Base-by-base conservation (phyloP, 2,888 invertebrate species). In the Laothoe populi region DNA sequence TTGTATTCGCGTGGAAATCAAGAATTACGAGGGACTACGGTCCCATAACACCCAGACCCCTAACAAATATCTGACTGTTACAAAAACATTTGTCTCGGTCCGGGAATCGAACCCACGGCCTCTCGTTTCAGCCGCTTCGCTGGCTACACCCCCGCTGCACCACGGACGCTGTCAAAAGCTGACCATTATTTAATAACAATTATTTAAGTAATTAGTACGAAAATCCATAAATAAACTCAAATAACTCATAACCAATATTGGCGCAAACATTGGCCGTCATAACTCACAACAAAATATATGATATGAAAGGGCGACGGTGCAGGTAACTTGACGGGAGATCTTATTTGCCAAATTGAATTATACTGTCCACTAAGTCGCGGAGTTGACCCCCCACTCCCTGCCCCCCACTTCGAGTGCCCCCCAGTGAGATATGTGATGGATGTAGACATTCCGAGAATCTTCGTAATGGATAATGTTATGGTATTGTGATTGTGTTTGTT, bases 331-430 rank as follows among this genome's bases (percentile, higher is more conserved):
- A 80, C 81, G 83, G 86, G 85, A 89, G 90, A 92, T 91, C 88
- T 90, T 88, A 92, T 92, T 90, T 88, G 68, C 66, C 73, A 92
- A 92, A 92, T 92, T 91, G 92, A 90, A 91, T 92, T 86, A 88
- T 86, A 83, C 76, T 82, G 88, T 87, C 87, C 88, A 82, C 82
- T 81, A 79, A 79, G 76, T 82, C 71, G 64, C 71, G 73, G 84
- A 86, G 83, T n/a, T 53, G 53, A 49, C 42, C 53, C 49, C 38
- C 53, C 49, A 19, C 53, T 35, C 53, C 53, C 19, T 4, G 1
- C 16, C 31, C 31, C 8, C 31, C 35, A 16, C 13, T 38, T 13
- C 67, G 66, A 68, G 64, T 66, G 68, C 69, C 70, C 66, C 61
- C 68, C 67, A n/a, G n/a, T 63, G 68, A 64, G 61, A 71, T 71